These are phyloP conservation scores for Entomobrya proxima DNA, from an alignment of 2,888 invertebrate genomes.

Conservation along the genomic window DNA sequence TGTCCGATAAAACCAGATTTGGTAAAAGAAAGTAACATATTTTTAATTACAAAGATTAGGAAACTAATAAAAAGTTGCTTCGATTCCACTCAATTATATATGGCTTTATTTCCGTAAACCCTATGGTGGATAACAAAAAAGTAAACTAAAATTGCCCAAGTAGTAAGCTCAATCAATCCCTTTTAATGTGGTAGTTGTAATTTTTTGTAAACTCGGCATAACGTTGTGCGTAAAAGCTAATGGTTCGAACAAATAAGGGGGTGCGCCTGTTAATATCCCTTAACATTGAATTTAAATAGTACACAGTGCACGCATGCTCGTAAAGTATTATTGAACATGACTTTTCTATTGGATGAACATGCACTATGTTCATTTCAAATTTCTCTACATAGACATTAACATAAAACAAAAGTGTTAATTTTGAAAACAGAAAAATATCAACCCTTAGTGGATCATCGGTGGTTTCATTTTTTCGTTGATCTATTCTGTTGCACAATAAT, in stretches of 20 bases:
- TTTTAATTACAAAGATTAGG: neutral
- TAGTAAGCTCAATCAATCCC: no score
- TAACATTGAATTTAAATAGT: neutral
- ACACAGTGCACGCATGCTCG: neutral
- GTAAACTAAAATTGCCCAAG: neutral
- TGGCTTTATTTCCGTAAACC: neutral
- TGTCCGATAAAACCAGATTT: neutral
- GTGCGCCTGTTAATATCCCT: slow-evolving; percentile 12
- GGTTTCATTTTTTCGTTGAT: slow-evolving; percentile 25
- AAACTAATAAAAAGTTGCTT: neutral
- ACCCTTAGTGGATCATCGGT: slow-evolving; percentile 22
- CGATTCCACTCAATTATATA: neutral
- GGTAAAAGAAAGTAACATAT: neutral
- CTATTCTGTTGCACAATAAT: neutral
- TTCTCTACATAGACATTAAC: neutral
- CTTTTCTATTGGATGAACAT: slow-evolving; percentile 3
- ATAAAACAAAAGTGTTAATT: slow-evolving; percentile 40
- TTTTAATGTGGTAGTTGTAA: neutral
- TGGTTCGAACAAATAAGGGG: slow-evolving; percentile 50
- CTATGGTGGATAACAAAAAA: neutral
- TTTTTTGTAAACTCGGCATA: slow-evolving; percentile 8
- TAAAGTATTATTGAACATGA: slow-evolving; percentile 33
- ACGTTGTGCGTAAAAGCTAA: slow-evolving; percentile 46
- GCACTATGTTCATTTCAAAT: neutral
- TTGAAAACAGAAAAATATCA: slow-evolving; percentile 20